These are phyloP conservation scores for Homalodisca vitripennis DNA, from an alignment of 1,140 invertebrate species.

Conservation along the genomic window DNA sequence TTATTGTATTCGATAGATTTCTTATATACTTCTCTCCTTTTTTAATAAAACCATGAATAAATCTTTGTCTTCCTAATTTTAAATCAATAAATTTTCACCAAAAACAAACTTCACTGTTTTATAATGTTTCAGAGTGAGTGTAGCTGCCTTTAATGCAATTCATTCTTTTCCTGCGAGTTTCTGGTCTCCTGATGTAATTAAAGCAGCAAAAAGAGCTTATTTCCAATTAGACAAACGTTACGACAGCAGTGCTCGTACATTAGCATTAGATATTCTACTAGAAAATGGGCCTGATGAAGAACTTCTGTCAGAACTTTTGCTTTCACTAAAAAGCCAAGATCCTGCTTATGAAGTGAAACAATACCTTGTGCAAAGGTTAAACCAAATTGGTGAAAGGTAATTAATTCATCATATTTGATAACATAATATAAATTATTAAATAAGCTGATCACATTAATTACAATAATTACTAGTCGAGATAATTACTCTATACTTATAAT, in stretches of 20 bases:
- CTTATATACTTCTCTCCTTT: no score
- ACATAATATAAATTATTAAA: neutral
- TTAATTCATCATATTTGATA: neutral
- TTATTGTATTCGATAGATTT: no score
- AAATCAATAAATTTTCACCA: no score
- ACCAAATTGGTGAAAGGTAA: slow-evolving; percentile 57
- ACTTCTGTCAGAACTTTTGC: slow-evolving; percentile 54
- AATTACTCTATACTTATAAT: neutral
- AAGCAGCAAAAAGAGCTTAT: slow-evolving; percentile 57
- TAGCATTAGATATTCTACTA: slow-evolving; percentile 72
- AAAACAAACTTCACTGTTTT: no score
- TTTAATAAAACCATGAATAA: no score
- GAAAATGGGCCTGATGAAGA: slow-evolving; percentile 55
- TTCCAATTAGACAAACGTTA: slow-evolving; percentile 60
- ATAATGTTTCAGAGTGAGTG: slow-evolving; percentile 50
- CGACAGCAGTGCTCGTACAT: slow-evolving; percentile 69
- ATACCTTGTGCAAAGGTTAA: slow-evolving; percentile 62
- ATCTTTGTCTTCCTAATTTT: no score
- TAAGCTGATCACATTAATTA: neutral
- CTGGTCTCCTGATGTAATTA: slow-evolving; percentile 52
- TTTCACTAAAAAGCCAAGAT: slow-evolving; percentile 55
- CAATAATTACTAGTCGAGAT: slow-evolving; percentile 2
- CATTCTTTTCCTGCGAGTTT: slow-evolving; percentile 52
- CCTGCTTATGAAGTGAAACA: slow-evolving; percentile 64
- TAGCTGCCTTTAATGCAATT: slow-evolving; percentile 65